Conservation (phyloP, 2,888 invertebrate genomes). For the Chymomyza caudatula region DNA sequence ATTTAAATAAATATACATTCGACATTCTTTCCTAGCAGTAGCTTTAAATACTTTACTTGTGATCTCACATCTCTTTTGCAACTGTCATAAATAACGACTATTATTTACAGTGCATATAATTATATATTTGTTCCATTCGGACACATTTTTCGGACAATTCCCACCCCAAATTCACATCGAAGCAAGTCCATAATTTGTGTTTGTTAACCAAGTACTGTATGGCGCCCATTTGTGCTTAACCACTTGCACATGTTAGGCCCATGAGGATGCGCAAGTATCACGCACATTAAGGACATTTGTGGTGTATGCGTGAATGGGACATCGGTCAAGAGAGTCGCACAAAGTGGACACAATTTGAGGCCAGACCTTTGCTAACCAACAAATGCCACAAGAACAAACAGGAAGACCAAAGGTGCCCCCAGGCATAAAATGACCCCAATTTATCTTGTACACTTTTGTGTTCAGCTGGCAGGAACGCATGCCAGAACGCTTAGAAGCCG, state of each 20-base stretch:
- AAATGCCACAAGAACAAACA: conserved; percentile 31
- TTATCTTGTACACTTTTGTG: conserved; percentile 71
- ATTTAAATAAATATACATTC: too few species aligned
- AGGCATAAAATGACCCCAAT: conserved; percentile 77
- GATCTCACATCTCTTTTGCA: too few species aligned
- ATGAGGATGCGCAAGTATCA: conserved; percentile 53
- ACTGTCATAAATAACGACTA: neutral
- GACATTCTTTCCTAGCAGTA: too few species aligned
- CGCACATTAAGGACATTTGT: conserved; percentile 76
- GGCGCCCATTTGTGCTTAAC: conserved; percentile 39
- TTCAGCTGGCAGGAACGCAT: conserved; percentile 13
- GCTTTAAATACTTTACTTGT: too few species aligned
- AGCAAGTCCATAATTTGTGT: neutral
- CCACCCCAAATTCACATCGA: neutral
- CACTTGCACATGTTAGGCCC: conserved; percentile 64
- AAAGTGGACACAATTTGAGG: conserved; percentile 66
- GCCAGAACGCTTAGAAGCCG: conserved; percentile 10
- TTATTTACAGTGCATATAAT: neutral
- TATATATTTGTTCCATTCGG: neutral
- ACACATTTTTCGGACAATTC: neutral
- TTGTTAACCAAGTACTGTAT: neutral
- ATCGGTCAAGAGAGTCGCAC: conserved; percentile 54
- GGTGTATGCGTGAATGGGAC: conserved; percentile 45
- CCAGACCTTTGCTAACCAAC: conserved; percentile 46
- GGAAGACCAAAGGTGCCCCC: conserved; percentile 53